Conservation (phyloP, 2,113 vertebrate species). For the Lophura nycthemera region DNA sequence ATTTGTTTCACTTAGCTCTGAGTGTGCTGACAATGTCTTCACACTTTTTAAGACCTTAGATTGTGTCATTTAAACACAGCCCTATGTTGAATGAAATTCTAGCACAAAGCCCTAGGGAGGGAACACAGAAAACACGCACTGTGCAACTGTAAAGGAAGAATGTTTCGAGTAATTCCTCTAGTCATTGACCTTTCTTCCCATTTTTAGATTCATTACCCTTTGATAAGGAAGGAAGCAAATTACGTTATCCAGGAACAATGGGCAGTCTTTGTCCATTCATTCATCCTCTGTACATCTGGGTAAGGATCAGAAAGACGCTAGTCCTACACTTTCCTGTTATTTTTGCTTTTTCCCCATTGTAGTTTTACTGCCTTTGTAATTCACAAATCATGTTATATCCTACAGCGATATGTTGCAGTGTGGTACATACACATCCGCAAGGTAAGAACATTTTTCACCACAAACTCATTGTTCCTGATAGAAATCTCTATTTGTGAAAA, state of each 20-base stretch:
- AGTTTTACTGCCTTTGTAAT: background rate
- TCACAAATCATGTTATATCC: background rate
- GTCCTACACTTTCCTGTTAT: background rate
- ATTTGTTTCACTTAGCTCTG: background rate
- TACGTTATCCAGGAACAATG: background rate
- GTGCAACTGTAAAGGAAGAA: background rate
- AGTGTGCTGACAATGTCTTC: background rate
- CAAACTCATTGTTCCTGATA: background rate
- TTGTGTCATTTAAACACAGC: background rate
- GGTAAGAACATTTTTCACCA: conserved; percentile 14
- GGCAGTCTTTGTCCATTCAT: background rate
- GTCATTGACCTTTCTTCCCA: background rate
- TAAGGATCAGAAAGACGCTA: background rate
- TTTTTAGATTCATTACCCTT: background rate
- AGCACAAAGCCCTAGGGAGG: background rate
- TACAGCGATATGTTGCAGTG: conserved; percentile 4
- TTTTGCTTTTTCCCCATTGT: background rate
- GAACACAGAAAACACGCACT: background rate
- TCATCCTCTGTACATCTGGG: background rate
- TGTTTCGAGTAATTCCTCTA: background rate
- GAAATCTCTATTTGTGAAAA: conserved; percentile 27
- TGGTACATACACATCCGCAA: background rate
- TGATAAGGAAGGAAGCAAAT: background rate
- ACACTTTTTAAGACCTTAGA: background rate
- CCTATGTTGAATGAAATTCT: background rate